Conservation (phyloP, 2,797 vertebrate genomes). For the Bradypodion pumilum region DNA sequence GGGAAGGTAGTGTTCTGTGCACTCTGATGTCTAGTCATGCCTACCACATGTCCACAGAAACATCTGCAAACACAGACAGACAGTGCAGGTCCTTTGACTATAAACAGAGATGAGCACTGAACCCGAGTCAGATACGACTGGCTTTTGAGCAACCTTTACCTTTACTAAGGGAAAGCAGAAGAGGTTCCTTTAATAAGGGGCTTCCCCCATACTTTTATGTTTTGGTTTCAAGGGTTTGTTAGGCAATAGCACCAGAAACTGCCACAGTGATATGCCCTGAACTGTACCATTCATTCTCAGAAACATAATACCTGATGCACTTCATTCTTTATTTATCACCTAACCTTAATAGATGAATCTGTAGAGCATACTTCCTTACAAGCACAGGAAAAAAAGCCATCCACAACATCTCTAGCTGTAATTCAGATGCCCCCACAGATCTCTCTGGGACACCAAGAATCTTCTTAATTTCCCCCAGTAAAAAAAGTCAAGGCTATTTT, state of each 20-base stretch:
- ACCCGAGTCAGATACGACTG: too few species aligned
- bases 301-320: neutral
- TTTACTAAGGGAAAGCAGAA: too few species aligned
- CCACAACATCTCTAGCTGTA: slow-evolving; percentile 3
- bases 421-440: slow-evolving; percentile 1
- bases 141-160: too few species aligned
- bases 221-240: neutral
- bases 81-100: too few species aligned
- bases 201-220: too few species aligned
- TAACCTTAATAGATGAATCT: slow-evolving; percentile 1
- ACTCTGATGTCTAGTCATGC: too few species aligned
- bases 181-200: neutral
- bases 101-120: too few species aligned
- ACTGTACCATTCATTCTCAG: neutral
- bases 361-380: neutral
- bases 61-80: too few species aligned
- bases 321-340: slow-evolving; percentile 19
- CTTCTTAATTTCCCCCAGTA: slow-evolving; percentile 20
- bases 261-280: neutral
- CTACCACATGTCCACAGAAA: too few species aligned
- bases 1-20: too few species aligned
- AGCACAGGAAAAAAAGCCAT: slow-evolving; percentile 4
- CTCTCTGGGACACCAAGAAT: neutral
- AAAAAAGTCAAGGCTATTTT: neutral
- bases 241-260: neutral